Evolutionary conservation across 2,113 vertebrate genomes (phyloP), one percentile per base, ranked within the genome.

Genomic region (Neotragus pygmaeus): DNA sequence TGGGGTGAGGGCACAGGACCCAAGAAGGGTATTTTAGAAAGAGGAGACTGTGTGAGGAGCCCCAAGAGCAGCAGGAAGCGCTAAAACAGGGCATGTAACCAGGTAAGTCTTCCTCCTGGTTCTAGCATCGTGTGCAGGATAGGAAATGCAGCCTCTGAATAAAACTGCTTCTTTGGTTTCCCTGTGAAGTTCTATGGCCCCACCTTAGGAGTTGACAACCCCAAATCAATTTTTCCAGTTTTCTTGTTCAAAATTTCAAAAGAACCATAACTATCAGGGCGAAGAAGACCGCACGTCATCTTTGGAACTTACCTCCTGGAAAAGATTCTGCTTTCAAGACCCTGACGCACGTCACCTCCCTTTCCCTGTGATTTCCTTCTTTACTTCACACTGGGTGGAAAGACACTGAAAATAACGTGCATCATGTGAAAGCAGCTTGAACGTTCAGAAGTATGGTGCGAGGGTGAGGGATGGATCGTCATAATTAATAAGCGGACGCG

Each of bases 271-370:
- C 75, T 45, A 3, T 87, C 64, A 80, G 23, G 55, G 2, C 0
- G 27, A 84, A 47, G 28, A 80, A 39, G 86, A n/a, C 73, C 49
- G 1, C 21, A 0, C 15, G 3, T 39, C 10, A 0, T 11, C 53
- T 58, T 94, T 27, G 8, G 43, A 64, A 27, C 45, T 55, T 17
- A 30, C 45, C 25, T 81, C 19, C 75, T 81, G 28, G 80, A 51
- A 75, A 86, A 81, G 47, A 25, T 3, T 21, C 47, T 51, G 30
- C 58, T 36, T 75, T 94, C 45, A 7, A 28, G 78, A 45, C 4
- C 0, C 3, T 2, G n/a, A 7, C 0, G 1, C 0, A 0, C 1
- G 12, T 36, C 28, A 6, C 19, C 49, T 28, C 43, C 33, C 62
- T 30, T 45, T 36, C 57, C 36, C n/a, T 73, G 28, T 12, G 36